Base-by-base conservation (phyloP, 2,888 invertebrate genomes). In the Graphium colonna region DNA sequence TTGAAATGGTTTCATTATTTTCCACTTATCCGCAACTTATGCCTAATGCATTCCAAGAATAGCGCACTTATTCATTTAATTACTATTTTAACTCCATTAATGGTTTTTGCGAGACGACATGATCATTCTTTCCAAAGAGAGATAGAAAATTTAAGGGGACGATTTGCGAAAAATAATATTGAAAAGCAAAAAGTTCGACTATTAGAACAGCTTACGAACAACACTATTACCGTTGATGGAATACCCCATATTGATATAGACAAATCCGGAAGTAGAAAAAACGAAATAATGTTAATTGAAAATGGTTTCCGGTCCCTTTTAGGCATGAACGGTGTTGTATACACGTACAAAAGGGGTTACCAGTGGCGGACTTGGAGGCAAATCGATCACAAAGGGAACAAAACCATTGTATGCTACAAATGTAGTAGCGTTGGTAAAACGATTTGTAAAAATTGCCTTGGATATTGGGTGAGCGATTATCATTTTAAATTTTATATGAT, bases 291-390 rank as follows among this genome's bases (percentile, higher is more conserved):
- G 0, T 48, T 50, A 1, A 59, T 75, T 0, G 84, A 83, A 60
- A 58, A 56, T 0, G 75, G 72, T 18, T 79, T 77, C 28, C 68
- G 62, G 43, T 60, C 67, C 0, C 38, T 79, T 2, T 39, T 84
- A 0, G 59, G 63, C 0, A 82, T 82, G 79, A 59, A 67, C 1
- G 78, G 74, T 0, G 59, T 75, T 0, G 77, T 68, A 28, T 81
- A 77, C 58, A 63, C 64, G 9, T 83, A 68, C 39, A 82, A 77
- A 63, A 73, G 84, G 46, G 79, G 73, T 52, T 56, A 64, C 0
- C 61, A 64, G 52, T 85, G 85, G 85, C 59, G 84, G 1, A 83
- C 85, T 0, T 84, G 82, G 82, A 60, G 83, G 13, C 62, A 67
- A 54, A 65, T 82, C 0, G 50, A 55, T 10, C 60, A 62, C 26